Evolutionary conservation across 2,888 invertebrate species (phyloP).

Genomic region (Bugulina stolonifera): DNA sequence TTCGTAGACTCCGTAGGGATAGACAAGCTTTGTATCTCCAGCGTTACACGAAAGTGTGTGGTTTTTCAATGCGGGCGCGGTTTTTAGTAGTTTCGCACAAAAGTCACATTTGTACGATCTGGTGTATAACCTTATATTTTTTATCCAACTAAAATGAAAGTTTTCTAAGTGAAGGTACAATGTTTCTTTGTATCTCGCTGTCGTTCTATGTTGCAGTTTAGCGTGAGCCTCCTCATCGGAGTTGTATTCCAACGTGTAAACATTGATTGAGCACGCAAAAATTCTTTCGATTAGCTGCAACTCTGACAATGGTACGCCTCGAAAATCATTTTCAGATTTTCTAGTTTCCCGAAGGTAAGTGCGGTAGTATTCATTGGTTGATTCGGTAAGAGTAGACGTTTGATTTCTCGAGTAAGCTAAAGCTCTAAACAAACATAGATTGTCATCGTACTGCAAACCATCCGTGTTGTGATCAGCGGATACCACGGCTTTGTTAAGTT

Average conservation of each 20-base stretch:
- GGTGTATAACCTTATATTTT: background rate
- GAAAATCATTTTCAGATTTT: background rate
- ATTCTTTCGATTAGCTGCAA: background rate
- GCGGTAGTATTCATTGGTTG: background rate
- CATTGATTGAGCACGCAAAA: background rate
- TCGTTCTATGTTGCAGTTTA: background rate
- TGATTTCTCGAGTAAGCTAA: background rate
- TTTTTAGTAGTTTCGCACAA: background rate
- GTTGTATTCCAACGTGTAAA: background rate
- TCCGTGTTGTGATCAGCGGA: background rate
- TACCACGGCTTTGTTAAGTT: background rate
- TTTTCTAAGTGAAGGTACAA: background rate
- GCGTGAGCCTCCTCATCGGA: background rate
- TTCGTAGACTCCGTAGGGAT: too few relatives aligned
- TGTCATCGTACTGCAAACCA: background rate
- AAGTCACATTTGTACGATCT: background rate
- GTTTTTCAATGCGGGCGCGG: too few relatives aligned
- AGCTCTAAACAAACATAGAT: background rate
- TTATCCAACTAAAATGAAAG: background rate
- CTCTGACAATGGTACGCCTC: background rate
- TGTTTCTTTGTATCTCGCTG: background rate
- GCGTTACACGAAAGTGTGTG: too few relatives aligned
- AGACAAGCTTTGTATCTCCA: too few relatives aligned
- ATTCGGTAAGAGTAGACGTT: background rate
- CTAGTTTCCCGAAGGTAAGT: background rate